Percentiles rank a stretch among this genome's conserved stretches.
phyloP scores from a whole-genome alignment of 2,888 invertebrate species.

The Xylocampa areola region DNA sequence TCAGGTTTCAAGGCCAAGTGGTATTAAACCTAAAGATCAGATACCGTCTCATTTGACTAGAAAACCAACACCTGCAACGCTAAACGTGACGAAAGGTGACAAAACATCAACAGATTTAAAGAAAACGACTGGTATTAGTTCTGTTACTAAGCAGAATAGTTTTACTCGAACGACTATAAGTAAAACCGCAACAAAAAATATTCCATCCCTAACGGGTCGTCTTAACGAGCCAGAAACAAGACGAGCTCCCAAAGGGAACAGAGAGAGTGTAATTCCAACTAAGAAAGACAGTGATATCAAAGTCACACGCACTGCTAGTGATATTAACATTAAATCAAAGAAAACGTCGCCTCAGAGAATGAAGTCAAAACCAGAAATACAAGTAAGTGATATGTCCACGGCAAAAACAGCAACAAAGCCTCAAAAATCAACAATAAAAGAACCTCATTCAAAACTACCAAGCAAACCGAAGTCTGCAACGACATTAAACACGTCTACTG shows the following conservation, averaged over 20 bases:
- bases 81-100: conserved; percentile 74
- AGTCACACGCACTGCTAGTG: conserved; percentile 89
- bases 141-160: conserved; percentile 71
- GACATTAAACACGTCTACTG: conserved; percentile 85
- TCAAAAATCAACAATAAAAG: conserved; percentile 71
- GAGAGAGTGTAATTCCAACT: conserved; percentile 77
- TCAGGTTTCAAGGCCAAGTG: conserved; percentile 73
- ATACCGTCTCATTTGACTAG: conserved; percentile 67
- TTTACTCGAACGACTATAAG: conserved; percentile 66
- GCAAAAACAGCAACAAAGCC: conserved; percentile 70
- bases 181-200: conserved; percentile 67
- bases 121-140: conserved; percentile 65
- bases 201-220: conserved; percentile 62
- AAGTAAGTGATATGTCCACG: conserved; percentile 77
- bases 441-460: conserved; percentile 75
- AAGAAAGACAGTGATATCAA: conserved; percentile 79
- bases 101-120: conserved; percentile 71
- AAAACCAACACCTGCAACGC: conserved; percentile 71
- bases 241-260: conserved; percentile 73
- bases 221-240: conserved; percentile 74
- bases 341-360: conserved; percentile 82
- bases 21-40: conserved; percentile 75
- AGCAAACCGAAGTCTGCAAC: conserved; percentile 86
- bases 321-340: conserved; percentile 87
- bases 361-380: conserved; percentile 87